Evolutionary conservation across 2,888 invertebrate genomes (phyloP), one percentile per base, ranked within the genome.

Genomic region (Branchipolynoe longqiensis): DNA sequence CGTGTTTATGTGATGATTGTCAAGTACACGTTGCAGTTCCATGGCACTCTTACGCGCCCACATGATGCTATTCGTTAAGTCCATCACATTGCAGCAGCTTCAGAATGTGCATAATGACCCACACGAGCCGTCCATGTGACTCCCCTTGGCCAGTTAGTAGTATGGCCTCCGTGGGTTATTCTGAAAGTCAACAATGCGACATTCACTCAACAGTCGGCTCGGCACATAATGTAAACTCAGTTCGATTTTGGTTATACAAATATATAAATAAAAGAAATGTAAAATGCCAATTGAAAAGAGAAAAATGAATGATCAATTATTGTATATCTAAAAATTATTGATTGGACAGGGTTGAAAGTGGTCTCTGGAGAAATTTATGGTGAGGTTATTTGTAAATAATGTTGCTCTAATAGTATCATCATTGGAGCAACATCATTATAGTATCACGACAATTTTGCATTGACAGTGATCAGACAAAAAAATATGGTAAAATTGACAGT

Each of bases 111-210:
- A 58, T n/a, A 58, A n/a, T 28, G 28, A 62, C 25, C 22, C 62
- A 28, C 31, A 25, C 4, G 62, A 31, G 31, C 31, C 25, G 14
- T 28, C 1, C n/a, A 28, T 25, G 3, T 28, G 25, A n/a, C 25
- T 36, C 22, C 69, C 38, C 18, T 28, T 31, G 4, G 1, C 48
- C 25, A 6, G 22, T 28, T 78, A 78, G 33, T 78, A 78, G 31
- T 78, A 78, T 2, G 78, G 78, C 31, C 78, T 41, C 25, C 78
- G 1, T 28, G 78, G 78, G 22, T 78, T 78, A 54, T 78, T 78
- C 78, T 78, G 78, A 78, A 78, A 78, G 28, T 2, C 14, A 73
- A 69, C 6, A 69, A n/a, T 6, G 31, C 6, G n/a, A 22, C 31
- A 25, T 14, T 12, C 62, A 25, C 12, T 25, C n/a, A 28, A n/a